phyloP scores from a whole-genome alignment of 1,140 invertebrate genomes.

The Drosophila repleta region DNA sequence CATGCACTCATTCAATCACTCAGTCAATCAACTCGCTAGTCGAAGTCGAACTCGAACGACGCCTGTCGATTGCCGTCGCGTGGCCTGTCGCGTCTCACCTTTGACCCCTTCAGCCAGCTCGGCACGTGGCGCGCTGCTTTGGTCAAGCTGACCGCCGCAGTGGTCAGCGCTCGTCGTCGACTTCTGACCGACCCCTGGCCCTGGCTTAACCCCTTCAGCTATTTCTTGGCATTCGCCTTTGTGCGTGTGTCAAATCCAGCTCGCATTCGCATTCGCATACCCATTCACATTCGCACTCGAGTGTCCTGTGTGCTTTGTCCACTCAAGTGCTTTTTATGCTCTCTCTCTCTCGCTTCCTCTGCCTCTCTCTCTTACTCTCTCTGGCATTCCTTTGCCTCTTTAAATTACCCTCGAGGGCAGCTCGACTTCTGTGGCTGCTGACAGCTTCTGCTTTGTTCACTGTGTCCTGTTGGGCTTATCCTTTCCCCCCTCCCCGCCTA shows the following conservation, averaged over 20 bases:
- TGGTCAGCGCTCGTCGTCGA: background rate
- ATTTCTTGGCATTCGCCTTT: constrained; percentile 39
- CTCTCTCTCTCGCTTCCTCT: background rate
- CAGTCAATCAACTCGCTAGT: constrained; percentile 8
- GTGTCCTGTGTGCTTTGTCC: constrained; percentile 62
- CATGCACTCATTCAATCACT: constrained; percentile 12
- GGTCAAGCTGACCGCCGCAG: constrained; percentile 42
- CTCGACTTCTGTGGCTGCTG: constrained; percentile 41
- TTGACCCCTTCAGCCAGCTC: constrained; percentile 26
- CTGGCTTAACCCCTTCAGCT: background rate
- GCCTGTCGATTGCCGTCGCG: constrained; percentile 29
- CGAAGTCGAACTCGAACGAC: background rate
- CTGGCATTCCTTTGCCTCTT: constrained; percentile 53
- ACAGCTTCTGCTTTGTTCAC: constrained; percentile 54
- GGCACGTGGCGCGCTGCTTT: constrained; percentile 22
- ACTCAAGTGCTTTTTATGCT: constrained; percentile 59
- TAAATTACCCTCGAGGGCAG: constrained; percentile 75
- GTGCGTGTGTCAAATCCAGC: constrained; percentile 78
- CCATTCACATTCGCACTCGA: constrained; percentile 16
- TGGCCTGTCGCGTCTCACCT: constrained; percentile 33
- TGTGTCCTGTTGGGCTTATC: constrained; percentile 28
- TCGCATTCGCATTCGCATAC: constrained; percentile 26
- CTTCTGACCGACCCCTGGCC: background rate
- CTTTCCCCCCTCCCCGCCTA: background rate
- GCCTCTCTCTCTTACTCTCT: background rate